Evolutionary conservation across 2,888 invertebrate species (phyloP).

Genomic region (Heteromyza rotundicornis): DNA sequence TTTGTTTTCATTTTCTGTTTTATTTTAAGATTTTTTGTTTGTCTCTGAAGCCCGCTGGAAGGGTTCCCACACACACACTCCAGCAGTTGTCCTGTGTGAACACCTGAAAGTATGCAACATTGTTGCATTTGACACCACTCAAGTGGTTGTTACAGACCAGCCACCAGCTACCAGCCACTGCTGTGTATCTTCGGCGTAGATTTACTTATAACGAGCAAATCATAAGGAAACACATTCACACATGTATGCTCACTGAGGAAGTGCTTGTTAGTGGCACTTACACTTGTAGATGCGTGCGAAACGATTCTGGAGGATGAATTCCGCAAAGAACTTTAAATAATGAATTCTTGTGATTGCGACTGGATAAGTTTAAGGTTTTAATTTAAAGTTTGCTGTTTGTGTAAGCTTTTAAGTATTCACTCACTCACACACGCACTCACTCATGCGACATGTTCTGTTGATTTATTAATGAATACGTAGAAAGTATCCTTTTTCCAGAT

Average conservation of each 20-base stretch:
- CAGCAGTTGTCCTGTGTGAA: background rate
- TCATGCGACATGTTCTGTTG: constrained; percentile 32
- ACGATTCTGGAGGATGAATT: background rate
- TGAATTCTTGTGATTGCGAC: background rate
- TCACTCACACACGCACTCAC: too few relatives aligned
- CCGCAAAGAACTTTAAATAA: background rate
- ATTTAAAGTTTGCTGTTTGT: constrained; percentile 12
- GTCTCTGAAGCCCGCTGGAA: constrained; percentile 6
- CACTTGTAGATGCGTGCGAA: background rate
- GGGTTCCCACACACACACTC: background rate
- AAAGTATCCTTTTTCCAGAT: constrained; percentile 1
- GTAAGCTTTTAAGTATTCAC: too few relatives aligned
- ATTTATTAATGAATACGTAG: constrained; percentile 44
- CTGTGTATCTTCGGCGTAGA: too few relatives aligned
- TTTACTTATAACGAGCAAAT: constrained; percentile 5
- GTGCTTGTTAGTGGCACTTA: constrained; percentile 23
- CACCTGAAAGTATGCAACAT: constrained; percentile 11
- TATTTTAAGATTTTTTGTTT: constrained; percentile 21
- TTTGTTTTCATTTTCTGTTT: constrained; percentile 7
- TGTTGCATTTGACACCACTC: background rate
- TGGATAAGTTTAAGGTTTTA: constrained; percentile 6
- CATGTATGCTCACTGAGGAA: constrained; percentile 4
- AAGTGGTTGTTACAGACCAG: background rate
- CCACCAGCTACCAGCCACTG: too few relatives aligned
- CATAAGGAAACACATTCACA: constrained; percentile 16